Evolutionary conservation across 2,113 vertebrate species (phyloP).

Genomic region (Burhinus oedicnemus): DNA sequence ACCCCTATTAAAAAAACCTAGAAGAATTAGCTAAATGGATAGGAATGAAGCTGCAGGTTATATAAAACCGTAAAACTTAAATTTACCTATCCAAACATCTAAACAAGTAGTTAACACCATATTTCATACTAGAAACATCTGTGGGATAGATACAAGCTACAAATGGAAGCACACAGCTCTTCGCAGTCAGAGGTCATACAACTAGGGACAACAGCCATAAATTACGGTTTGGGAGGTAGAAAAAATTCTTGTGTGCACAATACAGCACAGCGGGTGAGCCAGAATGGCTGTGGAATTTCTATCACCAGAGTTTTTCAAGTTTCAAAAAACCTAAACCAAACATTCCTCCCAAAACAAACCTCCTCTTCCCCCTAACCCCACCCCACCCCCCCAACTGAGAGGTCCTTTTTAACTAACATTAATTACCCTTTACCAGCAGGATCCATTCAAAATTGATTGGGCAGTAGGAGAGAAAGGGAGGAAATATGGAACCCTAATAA

Average conservation of each 20-base stretch:
- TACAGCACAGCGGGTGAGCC: neutral
- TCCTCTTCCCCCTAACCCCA: rapidly evolving
- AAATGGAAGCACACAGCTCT: neutral
- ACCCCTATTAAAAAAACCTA: neutral
- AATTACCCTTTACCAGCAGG: neutral
- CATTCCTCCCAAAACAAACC: neutral
- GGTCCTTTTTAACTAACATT: neutral
- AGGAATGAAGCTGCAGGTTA: neutral
- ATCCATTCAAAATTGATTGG: neutral
- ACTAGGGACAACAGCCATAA: neutral
- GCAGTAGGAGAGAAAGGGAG: neutral
- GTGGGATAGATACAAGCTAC: neutral
- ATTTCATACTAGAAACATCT: neutral
- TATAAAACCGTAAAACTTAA: neutral
- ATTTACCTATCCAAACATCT: neutral
- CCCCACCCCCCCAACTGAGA: rapidly evolving
- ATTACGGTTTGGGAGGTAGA: neutral
- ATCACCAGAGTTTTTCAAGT: neutral
- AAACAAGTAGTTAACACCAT: neutral
- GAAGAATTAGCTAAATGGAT: neutral
- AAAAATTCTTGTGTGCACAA: neutral
- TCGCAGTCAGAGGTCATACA: neutral
- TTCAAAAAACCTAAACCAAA: neutral
- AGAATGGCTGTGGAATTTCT: neutral
- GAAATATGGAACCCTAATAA: neutral